These are phyloP conservation scores for Anthophora plumipes DNA, from an alignment of 2,888 invertebrate genomes.

Conservation along the genomic window DNA sequence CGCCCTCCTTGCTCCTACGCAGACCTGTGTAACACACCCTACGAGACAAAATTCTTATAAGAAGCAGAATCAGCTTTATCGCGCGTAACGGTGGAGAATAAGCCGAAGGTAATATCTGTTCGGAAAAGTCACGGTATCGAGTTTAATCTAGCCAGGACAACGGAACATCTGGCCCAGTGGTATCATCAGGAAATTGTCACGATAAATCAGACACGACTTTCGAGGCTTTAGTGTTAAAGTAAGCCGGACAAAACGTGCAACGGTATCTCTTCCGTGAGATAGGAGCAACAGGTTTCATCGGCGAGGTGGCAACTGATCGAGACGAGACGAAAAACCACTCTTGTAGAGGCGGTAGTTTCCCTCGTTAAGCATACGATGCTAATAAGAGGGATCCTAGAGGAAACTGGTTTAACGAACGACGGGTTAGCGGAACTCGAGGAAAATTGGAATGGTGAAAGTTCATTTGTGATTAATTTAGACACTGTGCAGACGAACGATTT, in stretches of 20 bases:
- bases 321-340: conserved; percentile 7
- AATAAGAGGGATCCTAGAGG: background rate
- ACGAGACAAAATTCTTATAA: background rate
- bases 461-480: background rate
- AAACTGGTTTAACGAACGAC: conserved; percentile 21
- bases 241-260: conserved; percentile 23
- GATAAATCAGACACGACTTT: conserved; percentile 49
- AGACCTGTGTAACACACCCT: no score
- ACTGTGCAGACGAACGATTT: no score
- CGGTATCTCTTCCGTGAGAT: conserved; percentile 54
- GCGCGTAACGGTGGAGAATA: background rate
- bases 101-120: conserved; percentile 30
- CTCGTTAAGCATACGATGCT: conserved; percentile 24
- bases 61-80: conserved; percentile 7
- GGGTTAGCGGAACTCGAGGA: background rate
- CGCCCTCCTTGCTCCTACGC: no score
- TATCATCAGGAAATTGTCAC: conserved; percentile 48
- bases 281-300: conserved; percentile 56
- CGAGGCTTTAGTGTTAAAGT: background rate
- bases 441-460: conserved; percentile 19
- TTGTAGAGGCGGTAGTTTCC: conserved; percentile 1
- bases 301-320: background rate
- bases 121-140: conserved; percentile 9
- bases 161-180: conserved; percentile 47
- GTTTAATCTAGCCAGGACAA: conserved; percentile 15